Base-by-base conservation (phyloP, 2,113 vertebrate species). In the Corythornis vintsioides region DNA sequence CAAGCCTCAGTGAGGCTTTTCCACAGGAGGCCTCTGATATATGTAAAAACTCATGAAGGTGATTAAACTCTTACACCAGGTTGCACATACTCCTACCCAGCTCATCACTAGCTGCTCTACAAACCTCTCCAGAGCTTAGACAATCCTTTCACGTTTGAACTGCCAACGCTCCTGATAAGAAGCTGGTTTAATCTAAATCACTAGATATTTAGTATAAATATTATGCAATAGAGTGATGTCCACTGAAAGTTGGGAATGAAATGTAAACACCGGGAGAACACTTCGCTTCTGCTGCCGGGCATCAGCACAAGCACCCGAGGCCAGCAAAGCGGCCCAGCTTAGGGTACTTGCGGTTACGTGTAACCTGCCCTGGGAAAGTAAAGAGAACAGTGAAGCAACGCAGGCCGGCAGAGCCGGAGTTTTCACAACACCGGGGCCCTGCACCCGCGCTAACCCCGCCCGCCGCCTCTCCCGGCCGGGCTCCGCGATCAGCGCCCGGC, bases 301-400 rank as follows among this genome's bases (percentile, higher is more conserved):
- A 60, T 10, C 56, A 18, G 60, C 52, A 61, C 35, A 63, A 75
- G 43, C 59, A 53, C 25, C 31, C 3, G 11, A 9, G 28, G 35
- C 17, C 22, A 8, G 6, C 2, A 35, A 33, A 64, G 28, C 63
- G 3, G 3, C 75, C 40, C 57, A 17, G 7, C 25, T 8, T 4
- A 21, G 0, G 9, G 75, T 21, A 6, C 2, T 9, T 4, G 20
- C 0, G 8, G 71, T 24, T 15, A 7, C 1, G 3, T 20, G 56
- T 6, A 28, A 66, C 28, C 33, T 45, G 63, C 26, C 69, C n/a
- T 3, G 43, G 52, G 42, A 71, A 61, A 80, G n/a, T 4, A 83
- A 42, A 6, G 47, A 40, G 15, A 59, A 43, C 2, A 33, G 38
- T 1, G 35, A 72, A 53, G 55, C 24, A 47, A 24, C 3, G 6